These are phyloP conservation scores for Amphibalanus amphitrite DNA, from an alignment of 1,140 invertebrate species.

Conservation along the genomic window DNA sequence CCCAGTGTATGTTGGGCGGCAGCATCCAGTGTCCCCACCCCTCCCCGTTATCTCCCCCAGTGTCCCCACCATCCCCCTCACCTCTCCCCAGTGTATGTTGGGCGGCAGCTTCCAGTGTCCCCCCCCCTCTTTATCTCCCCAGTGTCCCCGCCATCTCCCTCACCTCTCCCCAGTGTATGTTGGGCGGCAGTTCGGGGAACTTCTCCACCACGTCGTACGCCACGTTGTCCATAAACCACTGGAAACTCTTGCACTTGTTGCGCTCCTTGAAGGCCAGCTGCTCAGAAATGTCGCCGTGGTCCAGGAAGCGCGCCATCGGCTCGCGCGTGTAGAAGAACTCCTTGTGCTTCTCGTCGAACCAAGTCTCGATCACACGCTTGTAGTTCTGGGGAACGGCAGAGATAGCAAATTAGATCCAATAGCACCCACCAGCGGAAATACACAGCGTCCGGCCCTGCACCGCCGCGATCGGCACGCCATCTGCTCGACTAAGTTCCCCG, in stretches of 20 bases:
- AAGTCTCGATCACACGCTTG: constrained; percentile 83
- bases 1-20: too few relatives aligned
- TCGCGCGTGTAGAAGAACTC: constrained; percentile 92
- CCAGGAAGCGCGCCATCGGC: constrained; percentile 40
- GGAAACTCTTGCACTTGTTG: constrained; percentile 75
- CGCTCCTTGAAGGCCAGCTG: constrained; percentile 60
- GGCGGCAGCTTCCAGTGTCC: too few relatives aligned
- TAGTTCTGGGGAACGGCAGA: constrained; percentile 43
- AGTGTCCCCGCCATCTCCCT: constrained; percentile 1
- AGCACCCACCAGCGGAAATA: too few relatives aligned
- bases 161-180: constrained; percentile 20
- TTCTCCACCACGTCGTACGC: constrained; percentile 87
- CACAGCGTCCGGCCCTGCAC: too few relatives aligned
- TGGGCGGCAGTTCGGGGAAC: constrained; percentile 68
- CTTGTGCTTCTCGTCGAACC: constrained; percentile 88
- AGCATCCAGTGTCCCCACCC: too few relatives aligned
- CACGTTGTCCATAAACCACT: constrained; percentile 96
- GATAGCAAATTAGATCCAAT: not conserved
- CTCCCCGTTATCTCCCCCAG: too few relatives aligned
- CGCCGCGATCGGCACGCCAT: too few relatives aligned
- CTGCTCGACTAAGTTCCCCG: too few relatives aligned
- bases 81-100: too few relatives aligned
- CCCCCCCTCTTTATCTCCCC: too few relatives aligned
- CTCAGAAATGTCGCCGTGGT: constrained; percentile 43
- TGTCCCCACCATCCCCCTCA: too few relatives aligned